Percentiles rank a stretch among this genome's conserved stretches.
Evolutionary conservation across 1,140 invertebrate species (phyloP).

Genomic region (Magallana gigas): DNA sequence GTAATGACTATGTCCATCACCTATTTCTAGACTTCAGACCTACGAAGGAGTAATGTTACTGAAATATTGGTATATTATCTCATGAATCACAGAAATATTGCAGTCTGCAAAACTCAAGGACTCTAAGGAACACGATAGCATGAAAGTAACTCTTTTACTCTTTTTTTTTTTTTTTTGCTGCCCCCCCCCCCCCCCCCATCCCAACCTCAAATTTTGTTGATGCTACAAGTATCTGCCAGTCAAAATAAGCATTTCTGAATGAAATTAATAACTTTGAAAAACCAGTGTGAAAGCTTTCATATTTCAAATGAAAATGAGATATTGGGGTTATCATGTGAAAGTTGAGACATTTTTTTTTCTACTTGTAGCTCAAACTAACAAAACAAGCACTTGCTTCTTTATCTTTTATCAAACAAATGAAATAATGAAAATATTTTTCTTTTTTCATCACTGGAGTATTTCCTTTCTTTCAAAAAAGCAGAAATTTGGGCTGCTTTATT

Average conservation of each 20-base stretch:
- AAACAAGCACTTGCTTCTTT: too few relatives aligned
- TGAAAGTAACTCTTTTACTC: neutral
- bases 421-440: too few relatives aligned
- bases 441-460: too few relatives aligned
- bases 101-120: neutral
- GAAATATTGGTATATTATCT: constrained; percentile 7
- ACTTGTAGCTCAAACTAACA: too few relatives aligned
- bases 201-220: too few relatives aligned
- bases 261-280: neutral
- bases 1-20: constrained; percentile 21
- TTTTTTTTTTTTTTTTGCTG: neutral
- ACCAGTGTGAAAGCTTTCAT: constrained; percentile 6
- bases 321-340: too few relatives aligned
- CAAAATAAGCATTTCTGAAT: neutral
- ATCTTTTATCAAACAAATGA: too few relatives aligned
- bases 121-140: neutral
- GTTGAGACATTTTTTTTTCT: too few relatives aligned
- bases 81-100: neutral
- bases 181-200: too few relatives aligned
- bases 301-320: neutral
- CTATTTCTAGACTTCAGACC: neutral
- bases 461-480: neutral
- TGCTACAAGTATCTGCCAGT: neutral
- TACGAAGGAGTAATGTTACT: constrained; percentile 1
- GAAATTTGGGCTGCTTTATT: neutral